Evolutionary conservation across 2,888 invertebrate species (phyloP), one percentile per base, ranked within the genome.

Genomic region (Pammene fasciana): DNA sequence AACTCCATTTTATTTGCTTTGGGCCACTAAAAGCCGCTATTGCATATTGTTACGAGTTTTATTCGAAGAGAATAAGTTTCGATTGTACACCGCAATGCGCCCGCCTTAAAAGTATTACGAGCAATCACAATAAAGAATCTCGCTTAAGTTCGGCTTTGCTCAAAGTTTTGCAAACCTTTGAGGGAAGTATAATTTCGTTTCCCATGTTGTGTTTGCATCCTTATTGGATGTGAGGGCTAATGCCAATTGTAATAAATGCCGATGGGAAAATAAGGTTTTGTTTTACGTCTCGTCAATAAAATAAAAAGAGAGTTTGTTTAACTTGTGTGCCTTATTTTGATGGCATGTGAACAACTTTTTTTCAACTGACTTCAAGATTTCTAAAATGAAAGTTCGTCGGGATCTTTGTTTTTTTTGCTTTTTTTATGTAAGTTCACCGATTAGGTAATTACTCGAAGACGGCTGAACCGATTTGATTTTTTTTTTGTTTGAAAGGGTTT

Each of bases 21-120:
- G 74, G 72, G 50, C 67, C 68, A 64, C 70, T 73, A 80, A 78
- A 78, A 70, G 78, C 78, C 78, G 64, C 78, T 74, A 80, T 78
- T 82, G 84, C 83, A 82, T 83, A 83, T 82, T 84, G 84, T 86
- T 82, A 78, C 77, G 77, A 85, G 82, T 85, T 86, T 85, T 82
- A 85, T 84, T 82, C 81, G 80, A 76, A 82, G 77, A 77, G 80
- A 79, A 79, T 78, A 86, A 87, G 86, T 87, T 87, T 80, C 84
- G 84, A 86, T 87, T 86, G 84, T 83, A 77, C 80, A 82, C 85
- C 82, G 86, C 88, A 86, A 78, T 87, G 87, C 86, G 85, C 82
- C 75, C 76, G 77, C 79, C 75, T 74, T 82, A 79, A 82, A 84
- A 85, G 83, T 85, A 85, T 86, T 82, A 84, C 81, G 82, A 79